phyloP scores from a whole-genome alignment of 2,113 vertebrate species.

The Motacilla tschutschensis region DNA sequence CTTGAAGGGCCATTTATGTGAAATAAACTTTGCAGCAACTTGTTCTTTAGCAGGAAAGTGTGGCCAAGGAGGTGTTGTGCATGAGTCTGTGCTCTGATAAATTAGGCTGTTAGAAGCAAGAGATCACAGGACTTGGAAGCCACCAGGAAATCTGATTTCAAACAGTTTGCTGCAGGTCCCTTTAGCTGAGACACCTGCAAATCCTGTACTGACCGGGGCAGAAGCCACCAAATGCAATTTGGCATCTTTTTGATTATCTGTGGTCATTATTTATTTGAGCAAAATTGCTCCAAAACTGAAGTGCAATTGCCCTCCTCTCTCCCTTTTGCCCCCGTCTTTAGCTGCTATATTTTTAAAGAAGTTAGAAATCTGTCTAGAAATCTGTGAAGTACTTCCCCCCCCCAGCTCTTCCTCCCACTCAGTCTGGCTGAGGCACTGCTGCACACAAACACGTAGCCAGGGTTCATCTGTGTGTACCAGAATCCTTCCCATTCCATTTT shows the following conservation, averaged over 20 bases:
- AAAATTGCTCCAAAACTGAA: neutral
- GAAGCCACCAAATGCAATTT: neutral
- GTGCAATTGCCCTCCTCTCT: neutral
- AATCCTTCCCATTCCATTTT: neutral
- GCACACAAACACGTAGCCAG: neutral
- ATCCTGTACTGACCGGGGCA: neutral
- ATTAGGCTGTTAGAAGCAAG: neutral
- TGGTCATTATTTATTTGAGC: neutral
- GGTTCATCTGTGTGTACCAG: neutral
- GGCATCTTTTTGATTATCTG: neutral
- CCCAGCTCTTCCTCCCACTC: neutral
- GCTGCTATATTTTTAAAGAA: neutral
- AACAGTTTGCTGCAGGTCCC: neutral
- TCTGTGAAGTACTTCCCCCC: neutral
- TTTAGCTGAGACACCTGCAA: neutral
- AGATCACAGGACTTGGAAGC: neutral
- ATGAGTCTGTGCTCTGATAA: neutral
- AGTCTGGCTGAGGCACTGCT: neutral
- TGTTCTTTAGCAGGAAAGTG: neutral
- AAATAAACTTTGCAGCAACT: neutral
- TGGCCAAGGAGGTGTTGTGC: neutral
- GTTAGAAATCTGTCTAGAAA: neutral
- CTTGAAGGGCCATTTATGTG: neutral
- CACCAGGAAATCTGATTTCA: neutral
- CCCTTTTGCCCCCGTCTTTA: neutral